These are phyloP conservation scores for Myoxocephalus aenaeus DNA, from an alignment of 2,797 vertebrate species.

Conservation along the genomic window DNA sequence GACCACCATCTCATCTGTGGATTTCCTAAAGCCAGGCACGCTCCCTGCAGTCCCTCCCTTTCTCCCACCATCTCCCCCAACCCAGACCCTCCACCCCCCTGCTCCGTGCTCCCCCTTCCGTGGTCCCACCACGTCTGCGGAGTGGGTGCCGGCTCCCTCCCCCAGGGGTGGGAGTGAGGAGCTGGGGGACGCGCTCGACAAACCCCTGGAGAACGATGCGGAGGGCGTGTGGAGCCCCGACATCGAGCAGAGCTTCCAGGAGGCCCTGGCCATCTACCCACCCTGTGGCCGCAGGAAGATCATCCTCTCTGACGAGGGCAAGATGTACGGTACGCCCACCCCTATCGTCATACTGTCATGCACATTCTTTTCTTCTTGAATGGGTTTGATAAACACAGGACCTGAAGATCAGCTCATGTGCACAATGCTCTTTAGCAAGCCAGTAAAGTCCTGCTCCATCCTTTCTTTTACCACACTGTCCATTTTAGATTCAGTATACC, in stretches of 20 bases:
- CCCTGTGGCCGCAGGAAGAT: constrained; percentile 96
- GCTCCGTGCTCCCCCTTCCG: constrained; percentile 55
- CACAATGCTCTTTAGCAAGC: background rate
- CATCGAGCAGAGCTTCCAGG: constrained; percentile 98
- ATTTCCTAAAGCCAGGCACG: constrained; percentile 27
- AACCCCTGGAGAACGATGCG: constrained; percentile 93
- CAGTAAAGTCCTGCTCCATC: background rate
- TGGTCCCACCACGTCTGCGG: constrained; percentile 93
- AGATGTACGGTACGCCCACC: constrained; percentile 96
- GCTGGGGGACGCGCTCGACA: constrained; percentile 91
- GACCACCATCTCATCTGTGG: constrained; percentile 44
- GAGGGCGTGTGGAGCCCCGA: constrained; percentile 97
- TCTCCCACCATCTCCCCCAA: constrained; percentile 4
- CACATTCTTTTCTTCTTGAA: background rate
- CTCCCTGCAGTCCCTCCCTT: background rate
- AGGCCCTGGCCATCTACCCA: constrained; percentile 96
- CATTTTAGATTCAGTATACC: background rate
- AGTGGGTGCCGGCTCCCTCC: constrained; percentile 96
- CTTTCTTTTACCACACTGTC: background rate
- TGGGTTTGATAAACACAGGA: background rate
- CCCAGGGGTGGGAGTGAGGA: constrained; percentile 94
- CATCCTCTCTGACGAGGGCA: constrained; percentile 97
- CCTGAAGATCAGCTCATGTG: background rate
- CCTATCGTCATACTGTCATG: constrained; percentile 26
- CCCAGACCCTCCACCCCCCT: constrained; percentile 17